Conservation (phyloP, 2,888 invertebrate species). For the Yponomeuta evonymella region DNA sequence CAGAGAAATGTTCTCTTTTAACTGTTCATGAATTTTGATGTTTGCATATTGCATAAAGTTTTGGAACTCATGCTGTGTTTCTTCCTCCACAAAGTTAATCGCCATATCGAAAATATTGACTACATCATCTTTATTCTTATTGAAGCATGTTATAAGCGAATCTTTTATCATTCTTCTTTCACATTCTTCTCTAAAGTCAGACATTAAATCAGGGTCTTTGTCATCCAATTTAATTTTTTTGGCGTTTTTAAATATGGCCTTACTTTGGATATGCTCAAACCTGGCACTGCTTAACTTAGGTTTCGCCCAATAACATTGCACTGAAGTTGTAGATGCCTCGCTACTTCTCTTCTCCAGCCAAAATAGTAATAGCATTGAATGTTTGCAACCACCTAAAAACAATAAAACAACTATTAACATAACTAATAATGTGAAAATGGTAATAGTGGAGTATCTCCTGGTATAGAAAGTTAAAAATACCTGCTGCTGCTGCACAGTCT, state of each 20-base stretch:
- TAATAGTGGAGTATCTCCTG: too few species aligned
- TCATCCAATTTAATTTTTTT: neutral
- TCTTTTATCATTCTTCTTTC: neutral
- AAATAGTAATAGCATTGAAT: slow-evolving; percentile 6
- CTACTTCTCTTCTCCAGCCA: slow-evolving; percentile 9
- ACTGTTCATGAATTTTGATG: too few species aligned
- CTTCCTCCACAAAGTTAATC: too few species aligned
- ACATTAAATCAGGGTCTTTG: neutral
- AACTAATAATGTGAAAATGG: too few species aligned
- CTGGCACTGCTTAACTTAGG: neutral
- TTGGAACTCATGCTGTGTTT: too few species aligned
- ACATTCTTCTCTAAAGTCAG: neutral
- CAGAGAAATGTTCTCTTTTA: too few species aligned
- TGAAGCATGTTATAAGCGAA: neutral
- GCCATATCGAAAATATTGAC: too few species aligned
- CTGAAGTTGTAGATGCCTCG: slow-evolving; percentile 8
- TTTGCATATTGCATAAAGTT: too few species aligned
- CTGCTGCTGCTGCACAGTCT: too few species aligned
- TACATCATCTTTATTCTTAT: neutral
- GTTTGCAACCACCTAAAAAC: slow-evolving; percentile 9
- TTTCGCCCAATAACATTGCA: slow-evolving; percentile 10
- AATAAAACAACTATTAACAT: too few species aligned
- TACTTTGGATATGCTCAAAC: neutral
- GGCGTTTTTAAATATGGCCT: neutral
- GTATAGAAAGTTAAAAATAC: too few species aligned